Percentiles rank a stretch among this genome's conserved stretches.
Evolutionary conservation across 2,888 invertebrate species (phyloP).

Genomic region (Parnassius mnemosyne): DNA sequence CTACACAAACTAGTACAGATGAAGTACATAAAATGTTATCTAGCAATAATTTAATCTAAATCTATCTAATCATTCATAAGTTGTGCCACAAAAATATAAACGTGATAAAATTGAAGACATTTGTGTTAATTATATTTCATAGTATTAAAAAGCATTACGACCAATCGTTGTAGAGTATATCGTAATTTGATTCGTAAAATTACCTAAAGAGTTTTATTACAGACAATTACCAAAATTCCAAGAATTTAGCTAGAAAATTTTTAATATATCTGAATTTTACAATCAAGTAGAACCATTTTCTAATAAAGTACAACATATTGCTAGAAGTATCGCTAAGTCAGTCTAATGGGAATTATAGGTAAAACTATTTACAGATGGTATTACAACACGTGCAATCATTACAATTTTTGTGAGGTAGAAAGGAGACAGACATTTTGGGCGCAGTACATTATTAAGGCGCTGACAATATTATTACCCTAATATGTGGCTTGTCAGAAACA

Average conservation of each 20-base stretch:
- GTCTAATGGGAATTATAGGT: conserved; percentile 74
- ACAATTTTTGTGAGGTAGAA: conserved; percentile 62
- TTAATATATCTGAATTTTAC: conserved; percentile 44
- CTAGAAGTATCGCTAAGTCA: conserved; percentile 74
- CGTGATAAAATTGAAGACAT: conserved; percentile 60
- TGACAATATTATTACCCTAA: no score
- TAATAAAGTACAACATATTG: conserved; percentile 52
- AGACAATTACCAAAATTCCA: conserved; percentile 24
- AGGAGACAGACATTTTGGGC: conserved; percentile 28
- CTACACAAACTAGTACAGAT: conserved; percentile 40
- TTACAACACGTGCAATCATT: conserved; percentile 59
- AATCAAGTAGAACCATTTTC: conserved; percentile 52
- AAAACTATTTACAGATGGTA: conserved; percentile 41
- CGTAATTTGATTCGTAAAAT: conserved; percentile 47
- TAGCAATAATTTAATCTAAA: conserved; percentile 55
- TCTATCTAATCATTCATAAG: conserved; percentile 53
- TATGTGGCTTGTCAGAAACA: no score
- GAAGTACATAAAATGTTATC: conserved; percentile 40
- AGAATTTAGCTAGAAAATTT: conserved; percentile 43
- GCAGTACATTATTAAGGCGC: conserved; percentile 7
- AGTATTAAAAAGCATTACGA: conserved; percentile 60
- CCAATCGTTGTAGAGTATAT: conserved; percentile 66
- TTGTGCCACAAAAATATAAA: conserved; percentile 72
- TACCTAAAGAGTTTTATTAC: conserved; percentile 24
- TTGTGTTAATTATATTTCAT: conserved; percentile 41